These are phyloP conservation scores for Sigmodon hispidus DNA, from an alignment of 2,113 vertebrate species.

Conservation along the genomic window DNA sequence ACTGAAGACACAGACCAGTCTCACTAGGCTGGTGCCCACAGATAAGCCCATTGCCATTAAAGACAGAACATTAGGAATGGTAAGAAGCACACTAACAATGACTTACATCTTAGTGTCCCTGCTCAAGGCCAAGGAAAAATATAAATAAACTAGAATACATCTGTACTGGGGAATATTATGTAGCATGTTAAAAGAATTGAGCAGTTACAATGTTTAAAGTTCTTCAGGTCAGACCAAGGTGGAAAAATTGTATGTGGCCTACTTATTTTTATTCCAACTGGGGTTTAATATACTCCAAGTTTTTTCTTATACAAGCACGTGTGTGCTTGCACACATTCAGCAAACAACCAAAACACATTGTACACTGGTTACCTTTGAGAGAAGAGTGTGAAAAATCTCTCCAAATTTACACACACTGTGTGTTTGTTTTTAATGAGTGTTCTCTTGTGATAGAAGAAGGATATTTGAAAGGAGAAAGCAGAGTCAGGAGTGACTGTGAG, in stretches of 20 bases:
- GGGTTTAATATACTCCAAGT: neutral
- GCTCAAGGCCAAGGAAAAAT: neutral
- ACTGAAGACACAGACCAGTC: neutral
- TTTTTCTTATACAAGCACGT: neutral
- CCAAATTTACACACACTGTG: neutral
- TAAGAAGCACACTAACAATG: neutral
- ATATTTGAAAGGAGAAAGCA: neutral
- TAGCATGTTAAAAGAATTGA: neutral
- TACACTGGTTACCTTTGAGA: neutral
- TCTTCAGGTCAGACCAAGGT: neutral
- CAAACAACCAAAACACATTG: neutral
- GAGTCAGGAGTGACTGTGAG: neutral
- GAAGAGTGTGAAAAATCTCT: neutral
- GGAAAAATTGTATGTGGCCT: neutral
- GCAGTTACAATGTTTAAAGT: neutral
- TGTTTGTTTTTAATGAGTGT: neutral
- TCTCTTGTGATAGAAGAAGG: neutral
- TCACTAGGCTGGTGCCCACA: neutral
- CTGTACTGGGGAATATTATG: neutral
- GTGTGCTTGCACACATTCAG: rapidly evolving
- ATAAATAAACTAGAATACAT: neutral
- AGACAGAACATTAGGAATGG: neutral
- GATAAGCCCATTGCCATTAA: neutral
- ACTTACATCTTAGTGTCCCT: neutral
- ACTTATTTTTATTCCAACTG: neutral